Conservation (phyloP, 2,888 invertebrate species). For the Balanococcus diminutus region DNA sequence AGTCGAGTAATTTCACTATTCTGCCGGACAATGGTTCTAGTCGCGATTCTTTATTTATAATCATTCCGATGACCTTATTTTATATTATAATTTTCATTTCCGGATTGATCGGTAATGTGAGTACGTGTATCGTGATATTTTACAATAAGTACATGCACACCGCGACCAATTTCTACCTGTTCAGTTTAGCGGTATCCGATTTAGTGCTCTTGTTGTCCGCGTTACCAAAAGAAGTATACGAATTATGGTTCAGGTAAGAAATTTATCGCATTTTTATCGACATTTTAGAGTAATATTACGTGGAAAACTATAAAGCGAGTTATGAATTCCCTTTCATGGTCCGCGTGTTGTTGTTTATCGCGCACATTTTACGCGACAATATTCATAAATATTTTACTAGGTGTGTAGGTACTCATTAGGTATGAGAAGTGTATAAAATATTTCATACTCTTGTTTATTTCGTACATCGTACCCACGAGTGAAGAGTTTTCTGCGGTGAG, state of each 20-base stretch:
- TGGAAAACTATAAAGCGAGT: not conserved
- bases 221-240: constrained; percentile 79
- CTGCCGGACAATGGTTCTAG: not conserved
- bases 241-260: constrained; percentile 71
- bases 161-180: constrained; percentile 82
- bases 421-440: too few relatives aligned
- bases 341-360: too few relatives aligned
- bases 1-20: not conserved
- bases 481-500: too few relatives aligned
- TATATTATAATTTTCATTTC: constrained; percentile 74
- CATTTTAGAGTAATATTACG: not conserved
- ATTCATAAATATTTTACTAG: too few relatives aligned
- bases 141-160: constrained; percentile 82
- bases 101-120: constrained; percentile 78
- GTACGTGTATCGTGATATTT: constrained; percentile 79
- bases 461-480: too few relatives aligned
- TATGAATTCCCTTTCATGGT: too few relatives aligned
- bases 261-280: not conserved
- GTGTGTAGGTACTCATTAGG: too few relatives aligned
- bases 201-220: constrained; percentile 76
- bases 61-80: constrained; percentile 70
- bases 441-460: too few relatives aligned
- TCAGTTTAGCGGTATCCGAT: constrained; percentile 80
- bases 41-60: constrained; percentile 43
- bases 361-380: too few relatives aligned